These are phyloP conservation scores for Ommatoiulus sabulosus DNA, from an alignment of 2,888 invertebrate species.

Conservation along the genomic window DNA sequence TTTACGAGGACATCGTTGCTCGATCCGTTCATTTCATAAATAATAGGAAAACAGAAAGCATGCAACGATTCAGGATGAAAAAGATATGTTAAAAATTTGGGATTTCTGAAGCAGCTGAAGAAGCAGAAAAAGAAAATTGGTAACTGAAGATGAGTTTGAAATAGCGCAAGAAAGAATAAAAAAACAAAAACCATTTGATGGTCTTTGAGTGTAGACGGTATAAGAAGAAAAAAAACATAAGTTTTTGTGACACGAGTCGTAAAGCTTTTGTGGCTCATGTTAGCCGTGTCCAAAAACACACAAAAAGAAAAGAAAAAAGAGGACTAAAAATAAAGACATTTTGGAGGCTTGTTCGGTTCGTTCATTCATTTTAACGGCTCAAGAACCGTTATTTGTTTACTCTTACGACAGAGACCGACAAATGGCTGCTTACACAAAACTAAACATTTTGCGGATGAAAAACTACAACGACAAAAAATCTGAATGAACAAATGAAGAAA, in stretches of 20 bases:
- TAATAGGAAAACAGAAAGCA: not conserved
- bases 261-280: constrained; percentile 13
- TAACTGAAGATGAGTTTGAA: constrained; percentile 23
- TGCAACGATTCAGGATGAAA: not conserved
- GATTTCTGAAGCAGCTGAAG: not conserved
- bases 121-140: not conserved
- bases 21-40: not conserved
- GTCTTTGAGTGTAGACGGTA: not conserved
- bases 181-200: not conserved
- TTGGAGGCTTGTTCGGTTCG: not conserved
- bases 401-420: not conserved
- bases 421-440: not conserved
- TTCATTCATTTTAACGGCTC: constrained; percentile 29
- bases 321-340: constrained; percentile 25
- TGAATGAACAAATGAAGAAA: not conserved
- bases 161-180: not conserved
- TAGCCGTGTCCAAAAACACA: not conserved
- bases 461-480: not conserved
- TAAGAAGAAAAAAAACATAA: constrained; percentile 14
- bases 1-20: not conserved
- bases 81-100: not conserved
- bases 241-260: not conserved
- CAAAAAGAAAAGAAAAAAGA: not conserved
- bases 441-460: not conserved
- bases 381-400: not conserved